A percentile compares a stretch with the other conserved stretches of the same genome.
Conservation (phyloP, 1,140 invertebrate species). For the Drosophila ogumai region DNA sequence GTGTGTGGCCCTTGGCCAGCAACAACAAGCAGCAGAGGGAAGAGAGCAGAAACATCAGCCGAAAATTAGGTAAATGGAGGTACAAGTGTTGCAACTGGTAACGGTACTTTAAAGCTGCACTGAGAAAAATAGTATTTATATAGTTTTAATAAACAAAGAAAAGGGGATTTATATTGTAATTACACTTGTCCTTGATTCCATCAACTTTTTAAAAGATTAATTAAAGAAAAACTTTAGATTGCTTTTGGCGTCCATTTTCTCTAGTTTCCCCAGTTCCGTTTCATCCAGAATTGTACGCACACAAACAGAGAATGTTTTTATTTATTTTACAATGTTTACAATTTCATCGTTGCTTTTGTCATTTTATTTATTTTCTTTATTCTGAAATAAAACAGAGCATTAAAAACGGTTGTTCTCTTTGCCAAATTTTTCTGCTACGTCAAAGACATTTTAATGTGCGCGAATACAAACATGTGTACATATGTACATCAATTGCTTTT, state of each 20-base stretch:
- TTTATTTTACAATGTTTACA: constrained; percentile 31
- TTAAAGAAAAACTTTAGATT: not conserved
- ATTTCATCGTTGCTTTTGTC: constrained; percentile 7
- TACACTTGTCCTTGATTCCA: constrained; percentile 11
- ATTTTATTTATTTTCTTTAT: constrained; percentile 47
- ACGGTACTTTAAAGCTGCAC: constrained; percentile 37
- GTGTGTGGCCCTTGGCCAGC: constrained; percentile 28
- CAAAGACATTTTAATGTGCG: constrained; percentile 64
- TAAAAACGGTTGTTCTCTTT: constrained; percentile 35
- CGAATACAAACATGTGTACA: constrained; percentile 11
- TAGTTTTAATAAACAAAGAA: not conserved
- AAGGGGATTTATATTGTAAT: not conserved
- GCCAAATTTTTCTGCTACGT: constrained; percentile 51
- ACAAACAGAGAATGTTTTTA: constrained; percentile 26
- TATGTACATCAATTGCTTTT: constrained; percentile 3
- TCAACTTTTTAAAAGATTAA: constrained; percentile 5
- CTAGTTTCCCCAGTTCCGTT: constrained; percentile 31
- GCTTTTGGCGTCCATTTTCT: constrained; percentile 6
- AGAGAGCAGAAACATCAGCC: constrained; percentile 32
- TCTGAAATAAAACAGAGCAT: constrained; percentile 31
- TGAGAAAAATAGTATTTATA: constrained; percentile 7
- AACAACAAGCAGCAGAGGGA: constrained; percentile 14
- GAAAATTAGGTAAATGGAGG: constrained; percentile 55
- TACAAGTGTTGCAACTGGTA: constrained; percentile 37
- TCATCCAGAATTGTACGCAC: constrained; percentile 1